Base-by-base conservation (phyloP, 2,113 vertebrate species). In the Abramis brama region DNA sequence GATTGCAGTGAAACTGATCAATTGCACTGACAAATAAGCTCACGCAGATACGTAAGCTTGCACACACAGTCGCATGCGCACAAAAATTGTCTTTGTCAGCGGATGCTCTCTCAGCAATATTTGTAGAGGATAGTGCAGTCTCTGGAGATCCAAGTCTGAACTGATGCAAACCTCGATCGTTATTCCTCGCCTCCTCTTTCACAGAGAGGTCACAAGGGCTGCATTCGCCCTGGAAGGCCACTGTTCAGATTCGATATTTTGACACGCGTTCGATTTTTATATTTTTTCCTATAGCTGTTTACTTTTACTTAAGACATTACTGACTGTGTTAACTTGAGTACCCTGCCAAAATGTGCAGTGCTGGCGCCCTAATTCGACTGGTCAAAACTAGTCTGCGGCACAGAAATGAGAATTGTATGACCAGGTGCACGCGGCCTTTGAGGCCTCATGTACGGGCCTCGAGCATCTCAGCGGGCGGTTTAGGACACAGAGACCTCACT, bases 41-140 rank as follows among this genome's bases (percentile, higher is more conserved):
- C 70, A 27, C 11, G 8, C 13, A 6, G 1, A 11, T 25, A 15
- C 10, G 39, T 23, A 13, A 74, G 71, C 62, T 15, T 57, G 7
- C 68, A 6, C 71, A 47, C 50, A 50, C 62, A 23, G 27, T 74
- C 19, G 50, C 47, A 74, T 57, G 27, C 27, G 15, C 9, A 30
- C 4, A 23, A 9, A 71, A n/a, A 27, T 60, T 52, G 71, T 89
- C 77, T 83, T 77, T 76, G 86, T 86, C 80, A 74, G 79, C 74
- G 39, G 25, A 60, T 62, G 86, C 77, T 62, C 74, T 76, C 77
- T 85, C 86, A 85, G 84, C 85, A 87, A 86, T 89, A 81, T 90
- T 90, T 84, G 73, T 79, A 82, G 85, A 86, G 55, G 30, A 52
- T 75, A 70, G 57, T 85, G 71, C 62, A 83, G 62, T 88, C 90